Evolutionary conservation across 2,113 vertebrate species (phyloP).

Genomic region (Pelobates fuscus): DNA sequence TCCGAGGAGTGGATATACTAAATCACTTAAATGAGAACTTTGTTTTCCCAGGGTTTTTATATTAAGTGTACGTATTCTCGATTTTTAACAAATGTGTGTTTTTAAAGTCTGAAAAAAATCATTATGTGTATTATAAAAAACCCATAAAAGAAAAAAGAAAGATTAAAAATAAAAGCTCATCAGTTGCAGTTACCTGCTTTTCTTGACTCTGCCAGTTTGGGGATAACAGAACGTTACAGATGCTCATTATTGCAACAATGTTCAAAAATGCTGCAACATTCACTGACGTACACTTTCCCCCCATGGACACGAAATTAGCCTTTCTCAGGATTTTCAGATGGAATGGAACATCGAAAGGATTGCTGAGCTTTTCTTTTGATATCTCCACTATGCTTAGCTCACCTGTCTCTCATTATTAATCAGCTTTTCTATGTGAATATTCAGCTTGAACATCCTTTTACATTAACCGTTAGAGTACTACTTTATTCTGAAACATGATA

Average conservation of each 20-base stretch:
- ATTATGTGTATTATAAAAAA: no score
- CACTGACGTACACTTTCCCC: constrained; percentile 20
- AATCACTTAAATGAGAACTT: no score
- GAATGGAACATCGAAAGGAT: constrained; percentile 13
- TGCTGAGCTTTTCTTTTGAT: constrained; percentile 34
- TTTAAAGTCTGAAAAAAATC: no score
- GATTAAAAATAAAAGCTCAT: background rate
- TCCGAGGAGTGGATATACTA: no score
- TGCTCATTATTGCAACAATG: constrained; percentile 27
- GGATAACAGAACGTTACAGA: background rate
- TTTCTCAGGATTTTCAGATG: constrained; percentile 25
- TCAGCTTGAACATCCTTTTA: background rate
- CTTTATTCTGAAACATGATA: no score
- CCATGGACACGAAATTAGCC: constrained; percentile 36
- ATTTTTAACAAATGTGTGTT: no score
- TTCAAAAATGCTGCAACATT: constrained; percentile 8
- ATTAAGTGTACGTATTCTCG: no score
- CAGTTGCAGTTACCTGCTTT: background rate
- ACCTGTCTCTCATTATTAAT: constrained; percentile 47
- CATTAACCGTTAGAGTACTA: background rate
- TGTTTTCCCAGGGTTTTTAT: no score
- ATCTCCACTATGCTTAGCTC: constrained; percentile 26
- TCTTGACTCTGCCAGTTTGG: background rate
- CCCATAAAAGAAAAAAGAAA: no score
- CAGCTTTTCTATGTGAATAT: constrained; percentile 5